Evolutionary conservation across 53 echinoderm and acorn worm species (phyloP).

Genomic region (Stichopus horrens): DNA sequence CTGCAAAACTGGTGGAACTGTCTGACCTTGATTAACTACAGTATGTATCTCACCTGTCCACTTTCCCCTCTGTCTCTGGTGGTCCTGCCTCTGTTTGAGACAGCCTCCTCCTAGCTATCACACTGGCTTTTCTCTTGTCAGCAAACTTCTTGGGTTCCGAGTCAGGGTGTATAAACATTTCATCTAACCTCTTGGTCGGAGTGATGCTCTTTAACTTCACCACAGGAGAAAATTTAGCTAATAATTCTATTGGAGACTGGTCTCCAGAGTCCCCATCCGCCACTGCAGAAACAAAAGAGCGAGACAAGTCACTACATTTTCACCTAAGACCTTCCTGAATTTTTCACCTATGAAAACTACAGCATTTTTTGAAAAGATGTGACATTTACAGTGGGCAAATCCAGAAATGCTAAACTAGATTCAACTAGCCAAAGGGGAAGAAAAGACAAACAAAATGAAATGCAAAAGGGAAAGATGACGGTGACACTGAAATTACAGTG

Average conservation of each 20-base stretch:
- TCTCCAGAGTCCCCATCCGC: neutral
- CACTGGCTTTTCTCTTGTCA: slow-evolving; percentile 61
- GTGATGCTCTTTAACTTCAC: slow-evolving; percentile 62
- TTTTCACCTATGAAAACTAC: too few relatives aligned
- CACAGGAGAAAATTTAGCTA: slow-evolving; percentile 60
- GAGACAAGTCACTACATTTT: too few relatives aligned
- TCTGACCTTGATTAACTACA: too few relatives aligned
- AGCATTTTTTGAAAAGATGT: too few relatives aligned
- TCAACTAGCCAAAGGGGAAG: too few relatives aligned
- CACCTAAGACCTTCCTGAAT: too few relatives aligned
- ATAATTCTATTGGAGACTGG: slow-evolving; percentile 19
- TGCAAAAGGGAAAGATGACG: too few relatives aligned
- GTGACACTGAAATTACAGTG: too few relatives aligned
- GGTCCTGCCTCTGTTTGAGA: slow-evolving; percentile 65
- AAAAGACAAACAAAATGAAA: too few relatives aligned
- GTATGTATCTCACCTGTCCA: slow-evolving; percentile 17
- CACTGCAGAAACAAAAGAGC: neutral
- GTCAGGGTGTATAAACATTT: neutral
- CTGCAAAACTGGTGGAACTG: too few relatives aligned
- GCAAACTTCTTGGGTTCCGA: neutral
- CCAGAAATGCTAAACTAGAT: too few relatives aligned
- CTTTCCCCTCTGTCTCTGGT: neutral
- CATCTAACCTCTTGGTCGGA: neutral
- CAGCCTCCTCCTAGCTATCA: slow-evolving; percentile 63
- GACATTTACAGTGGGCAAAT: too few relatives aligned